Evolutionary conservation across 53 echinoderm and acorn worm species (phyloP).

Genomic region (Apostichopus leukothele): DNA sequence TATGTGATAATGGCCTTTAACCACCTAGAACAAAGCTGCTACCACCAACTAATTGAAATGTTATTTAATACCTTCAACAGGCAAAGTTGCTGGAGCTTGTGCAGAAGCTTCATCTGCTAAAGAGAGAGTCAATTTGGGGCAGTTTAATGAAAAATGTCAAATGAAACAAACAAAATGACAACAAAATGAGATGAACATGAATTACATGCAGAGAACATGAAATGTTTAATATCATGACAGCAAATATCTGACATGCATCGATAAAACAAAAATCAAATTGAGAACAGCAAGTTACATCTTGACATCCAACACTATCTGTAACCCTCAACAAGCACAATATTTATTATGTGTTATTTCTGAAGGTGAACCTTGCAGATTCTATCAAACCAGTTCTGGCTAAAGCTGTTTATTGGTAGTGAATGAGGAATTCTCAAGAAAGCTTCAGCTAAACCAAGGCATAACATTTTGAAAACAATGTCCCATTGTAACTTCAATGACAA

Average conservation of each 20-base stretch:
- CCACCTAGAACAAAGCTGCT: not conserved
- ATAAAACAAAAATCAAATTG: not conserved
- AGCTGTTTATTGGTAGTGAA: too few species aligned
- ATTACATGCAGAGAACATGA: not conserved
- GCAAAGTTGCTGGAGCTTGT: conserved; percentile 35
- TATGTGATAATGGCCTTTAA: too few species aligned
- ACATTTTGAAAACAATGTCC: too few species aligned
- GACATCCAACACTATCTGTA: too few species aligned
- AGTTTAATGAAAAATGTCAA: not conserved
- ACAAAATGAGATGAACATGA: not conserved
- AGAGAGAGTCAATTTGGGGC: not conserved
- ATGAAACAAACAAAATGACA: not conserved
- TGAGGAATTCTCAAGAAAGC: too few species aligned
- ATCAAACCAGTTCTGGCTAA: too few species aligned
- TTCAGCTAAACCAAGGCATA: too few species aligned
- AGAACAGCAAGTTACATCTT: too few species aligned
- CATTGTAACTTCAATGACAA: too few species aligned
- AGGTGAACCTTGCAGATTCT: too few species aligned
- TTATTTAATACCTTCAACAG: conserved; percentile 22
- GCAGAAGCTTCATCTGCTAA: conserved; percentile 1
- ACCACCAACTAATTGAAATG: not conserved
- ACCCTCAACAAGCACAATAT: too few species aligned
- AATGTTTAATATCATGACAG: not conserved
- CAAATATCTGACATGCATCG: not conserved
- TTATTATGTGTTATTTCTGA: too few species aligned